Conservation (phyloP, 2,113 vertebrate genomes). For the Catharus bicknelli region DNA sequence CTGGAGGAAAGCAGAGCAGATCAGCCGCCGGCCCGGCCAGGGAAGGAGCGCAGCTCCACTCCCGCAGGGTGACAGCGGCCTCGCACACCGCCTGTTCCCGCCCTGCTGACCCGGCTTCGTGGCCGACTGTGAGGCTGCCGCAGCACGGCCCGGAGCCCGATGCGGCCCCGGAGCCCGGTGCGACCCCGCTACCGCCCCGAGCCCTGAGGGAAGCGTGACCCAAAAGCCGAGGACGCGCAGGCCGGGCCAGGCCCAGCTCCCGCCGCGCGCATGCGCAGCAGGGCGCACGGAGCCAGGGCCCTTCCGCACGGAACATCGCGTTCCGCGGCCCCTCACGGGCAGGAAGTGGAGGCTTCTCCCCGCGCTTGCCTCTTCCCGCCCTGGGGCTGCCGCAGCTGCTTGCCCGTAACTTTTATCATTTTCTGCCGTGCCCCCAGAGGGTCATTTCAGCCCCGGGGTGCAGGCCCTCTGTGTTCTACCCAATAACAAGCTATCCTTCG, state of each 20-base stretch:
- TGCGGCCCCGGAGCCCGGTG: fast-evolving
- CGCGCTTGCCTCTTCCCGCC: not conserved
- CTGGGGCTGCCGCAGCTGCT: not conserved
- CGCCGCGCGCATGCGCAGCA: not conserved
- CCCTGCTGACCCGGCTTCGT: fast-evolving
- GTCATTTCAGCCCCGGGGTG: not conserved
- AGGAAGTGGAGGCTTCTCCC: too few species aligned
- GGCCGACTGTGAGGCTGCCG: too few species aligned
- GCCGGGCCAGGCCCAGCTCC: fast-evolving
- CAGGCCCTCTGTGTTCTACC: not conserved
- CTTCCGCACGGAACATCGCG: too few species aligned
- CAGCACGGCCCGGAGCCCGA: too few species aligned
- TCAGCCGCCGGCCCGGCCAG: not conserved
- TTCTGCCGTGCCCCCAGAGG: not conserved
- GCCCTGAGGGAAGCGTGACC: not conserved
- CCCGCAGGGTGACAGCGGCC: not conserved
- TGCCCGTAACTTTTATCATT: not conserved
- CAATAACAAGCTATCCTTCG: slow-evolving; percentile 27
- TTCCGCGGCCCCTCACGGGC: fast-evolving
- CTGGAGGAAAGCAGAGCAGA: fast-evolving
- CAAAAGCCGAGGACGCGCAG: fast-evolving
- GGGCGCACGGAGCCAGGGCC: not conserved
- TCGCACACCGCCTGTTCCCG: fast-evolving
- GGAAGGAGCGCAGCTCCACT: fast-evolving
- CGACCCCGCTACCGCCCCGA: fast-evolving